Conservation (phyloP, 2,113 vertebrate genomes). For the Microtus ochrogaster region DNA sequence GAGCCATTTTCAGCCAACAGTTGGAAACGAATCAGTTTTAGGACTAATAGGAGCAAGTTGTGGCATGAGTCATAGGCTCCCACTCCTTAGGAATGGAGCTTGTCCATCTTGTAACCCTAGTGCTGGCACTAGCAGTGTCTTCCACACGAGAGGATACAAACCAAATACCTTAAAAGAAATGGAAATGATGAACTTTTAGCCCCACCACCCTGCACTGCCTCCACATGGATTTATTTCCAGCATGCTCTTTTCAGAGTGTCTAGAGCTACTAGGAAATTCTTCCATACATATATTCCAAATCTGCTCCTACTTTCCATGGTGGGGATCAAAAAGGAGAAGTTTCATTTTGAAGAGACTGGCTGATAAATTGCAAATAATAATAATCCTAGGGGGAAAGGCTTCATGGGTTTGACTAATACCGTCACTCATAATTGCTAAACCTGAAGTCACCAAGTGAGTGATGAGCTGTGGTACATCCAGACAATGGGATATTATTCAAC, state of each 20-base stretch:
- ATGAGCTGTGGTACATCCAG: not conserved
- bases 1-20: not conserved
- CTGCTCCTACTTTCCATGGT: conserved; percentile 33
- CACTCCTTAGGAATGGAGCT: not conserved
- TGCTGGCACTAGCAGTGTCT: not conserved
- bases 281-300: conserved; percentile 52
- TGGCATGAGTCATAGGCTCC: not conserved
- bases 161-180: not conserved
- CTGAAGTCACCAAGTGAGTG: not conserved
- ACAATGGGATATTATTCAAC: not conserved
- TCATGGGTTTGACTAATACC: not conserved
- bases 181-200: not conserved
- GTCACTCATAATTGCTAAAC: not conserved
- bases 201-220: not conserved
- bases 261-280: not conserved
- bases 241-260: not conserved
- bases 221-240: not conserved
- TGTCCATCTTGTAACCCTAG: not conserved
- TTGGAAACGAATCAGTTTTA: not conserved
- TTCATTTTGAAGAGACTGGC: conserved; percentile 32
- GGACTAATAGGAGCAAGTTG: not conserved
- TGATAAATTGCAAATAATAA: conserved; percentile 2
- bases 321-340: conserved; percentile 1
- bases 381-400: not conserved
- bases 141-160: not conserved